These are phyloP conservation scores for Armadillidium nasatum DNA, from an alignment of 1,140 invertebrate genomes.

Conservation along the genomic window DNA sequence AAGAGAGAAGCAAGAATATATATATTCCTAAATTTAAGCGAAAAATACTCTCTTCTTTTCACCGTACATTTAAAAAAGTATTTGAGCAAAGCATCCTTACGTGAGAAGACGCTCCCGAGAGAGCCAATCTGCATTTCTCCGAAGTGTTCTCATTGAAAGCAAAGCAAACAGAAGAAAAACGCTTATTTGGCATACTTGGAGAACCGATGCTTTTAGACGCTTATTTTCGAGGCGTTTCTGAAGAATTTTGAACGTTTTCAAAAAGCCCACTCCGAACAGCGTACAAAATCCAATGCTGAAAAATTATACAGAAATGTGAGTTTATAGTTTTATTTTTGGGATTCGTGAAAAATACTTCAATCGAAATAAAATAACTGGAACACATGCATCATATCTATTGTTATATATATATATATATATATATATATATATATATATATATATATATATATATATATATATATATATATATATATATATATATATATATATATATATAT, in stretches of 20 bases:
- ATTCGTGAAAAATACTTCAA: too few relatives aligned
- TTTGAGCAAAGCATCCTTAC: constrained; percentile 50
- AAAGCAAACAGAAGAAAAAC: constrained; percentile 57
- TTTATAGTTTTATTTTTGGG: not conserved
- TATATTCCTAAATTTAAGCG: too few relatives aligned
- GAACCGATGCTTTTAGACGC: not conserved
- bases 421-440: too few relatives aligned
- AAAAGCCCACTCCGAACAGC: not conserved
- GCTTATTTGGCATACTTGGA: not conserved
- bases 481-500: too few relatives aligned
- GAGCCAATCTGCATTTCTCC: constrained; percentile 71
- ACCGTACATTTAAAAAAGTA: too few relatives aligned
- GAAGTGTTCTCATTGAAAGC: constrained; percentile 61
- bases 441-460: too few relatives aligned
- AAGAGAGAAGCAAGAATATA: too few relatives aligned
- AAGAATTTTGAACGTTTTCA: not conserved
- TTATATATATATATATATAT: too few relatives aligned
- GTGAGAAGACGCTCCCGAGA: constrained; percentile 68
- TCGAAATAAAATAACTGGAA: too few relatives aligned
- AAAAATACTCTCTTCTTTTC: too few relatives aligned
- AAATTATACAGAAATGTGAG: not conserved
- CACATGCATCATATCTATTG: too few relatives aligned
- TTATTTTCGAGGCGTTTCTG: not conserved
- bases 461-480: too few relatives aligned
- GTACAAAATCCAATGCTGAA: constrained; percentile 3